Conservation (phyloP, 2,113 vertebrate species). For the Chloropsis hardwickii region DNA sequence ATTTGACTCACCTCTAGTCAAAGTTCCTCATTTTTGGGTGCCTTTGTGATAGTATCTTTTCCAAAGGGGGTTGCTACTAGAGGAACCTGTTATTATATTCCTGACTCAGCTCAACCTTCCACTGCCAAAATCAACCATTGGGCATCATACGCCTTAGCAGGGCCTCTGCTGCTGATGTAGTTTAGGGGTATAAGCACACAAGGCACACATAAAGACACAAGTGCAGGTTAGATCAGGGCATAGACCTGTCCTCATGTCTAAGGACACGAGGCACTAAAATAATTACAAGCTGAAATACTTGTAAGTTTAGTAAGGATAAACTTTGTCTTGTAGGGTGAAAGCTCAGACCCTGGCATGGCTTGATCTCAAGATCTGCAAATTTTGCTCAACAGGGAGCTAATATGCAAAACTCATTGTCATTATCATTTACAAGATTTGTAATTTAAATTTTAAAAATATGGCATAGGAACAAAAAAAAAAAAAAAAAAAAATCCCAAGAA, state of each 20-base stretch:
- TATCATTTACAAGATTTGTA: not conserved
- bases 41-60: not conserved
- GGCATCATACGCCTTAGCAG: not conserved
- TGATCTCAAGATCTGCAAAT: not conserved
- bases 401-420: not conserved
- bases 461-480: accelerated
- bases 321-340: not conserved
- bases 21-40: not conserved
- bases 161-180: not conserved
- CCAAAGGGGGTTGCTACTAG: not conserved
- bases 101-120: not conserved
- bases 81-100: not conserved
- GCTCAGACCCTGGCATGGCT: not conserved
- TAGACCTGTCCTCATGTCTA: not conserved
- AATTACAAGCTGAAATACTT: not conserved
- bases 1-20: not conserved
- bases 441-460: not conserved
- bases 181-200: not conserved
- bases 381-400: not conserved
- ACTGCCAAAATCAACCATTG: not conserved
- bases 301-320: not conserved
- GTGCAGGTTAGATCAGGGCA: not conserved
- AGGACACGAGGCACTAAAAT: not conserved
- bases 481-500: not conserved
- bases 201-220: not conserved